Evolutionary conservation across 2,888 invertebrate species (phyloP), one percentile per base, ranked within the genome.

Genomic region (Drosophila robusta): DNA sequence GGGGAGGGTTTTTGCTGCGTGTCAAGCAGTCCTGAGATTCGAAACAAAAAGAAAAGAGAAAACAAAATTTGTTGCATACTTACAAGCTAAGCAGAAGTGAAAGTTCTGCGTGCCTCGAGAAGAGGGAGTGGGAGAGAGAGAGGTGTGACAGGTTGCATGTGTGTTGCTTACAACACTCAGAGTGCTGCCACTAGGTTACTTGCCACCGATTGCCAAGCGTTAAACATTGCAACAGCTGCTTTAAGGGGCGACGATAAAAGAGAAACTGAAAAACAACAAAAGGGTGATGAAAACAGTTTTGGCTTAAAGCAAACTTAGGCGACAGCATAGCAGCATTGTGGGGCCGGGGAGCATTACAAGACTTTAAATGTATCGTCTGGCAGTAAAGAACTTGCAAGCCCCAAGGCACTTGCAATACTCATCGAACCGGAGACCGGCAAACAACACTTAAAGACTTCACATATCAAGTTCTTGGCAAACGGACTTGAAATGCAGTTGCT

Each of bases 61-160:
- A 45, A 32, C 22, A 16, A 63, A 71, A 79, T 67, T 84, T 78
- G 67, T 71, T 80, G 87, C 81, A 87, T 75, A 72, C 72, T 80
- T 70, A 39, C 55, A 70, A 56, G 56, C 71, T 60, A 66, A 81
- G 54, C 76, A 69, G 39, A 83, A 87, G 87, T 57, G 72, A 82
- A 85, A 83, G 88, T 85, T 83, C 69, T 73, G 70, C 78, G 72
- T 85, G 78, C 61, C 61, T n/a, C n/a, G 51, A 11, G 7, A 9
- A 12, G 12, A 14, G 0, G n/a, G 55, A n/a, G 4, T 9, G 24
- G 2, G 8, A 22, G 44, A 9, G 29, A 4, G 32, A 8, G 4
- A 5, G 3, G n/a, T 44, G 36, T 14, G 36, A 14, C 46, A 24
- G 26, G 22, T 42, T 58, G 63, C 54, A 58, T 32, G 41, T 47